Evolutionary conservation across 2,888 invertebrate genomes (phyloP).

Genomic region (Acutogordius australiensis): DNA sequence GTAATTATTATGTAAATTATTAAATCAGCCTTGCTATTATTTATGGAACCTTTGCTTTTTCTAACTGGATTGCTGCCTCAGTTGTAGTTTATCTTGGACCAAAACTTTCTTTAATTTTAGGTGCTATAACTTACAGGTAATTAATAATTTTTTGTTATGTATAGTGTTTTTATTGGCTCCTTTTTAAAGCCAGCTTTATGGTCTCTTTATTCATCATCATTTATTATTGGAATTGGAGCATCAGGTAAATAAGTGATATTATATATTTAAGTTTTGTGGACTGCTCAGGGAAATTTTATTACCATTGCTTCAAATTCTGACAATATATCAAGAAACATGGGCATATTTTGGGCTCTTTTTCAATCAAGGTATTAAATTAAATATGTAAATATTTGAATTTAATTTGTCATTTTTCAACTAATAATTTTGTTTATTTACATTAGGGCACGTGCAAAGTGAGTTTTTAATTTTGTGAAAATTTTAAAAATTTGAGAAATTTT

Average conservation of each 20-base stretch:
- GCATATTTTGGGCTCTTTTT: slow-evolving; percentile 5
- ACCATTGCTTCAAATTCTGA: background rate
- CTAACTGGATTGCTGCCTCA: slow-evolving; percentile 3
- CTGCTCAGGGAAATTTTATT: slow-evolving; percentile 3
- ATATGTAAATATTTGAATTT: no score
- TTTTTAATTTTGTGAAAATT: no score
- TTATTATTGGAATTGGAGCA: background rate
- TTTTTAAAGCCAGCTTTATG: background rate
- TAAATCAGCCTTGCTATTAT: slow-evolving; percentile 2
- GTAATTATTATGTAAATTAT: background rate
- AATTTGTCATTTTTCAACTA: no score
- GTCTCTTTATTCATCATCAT: background rate
- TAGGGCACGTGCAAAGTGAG: no score
- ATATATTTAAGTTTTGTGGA: slow-evolving; percentile 7
- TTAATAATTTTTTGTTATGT: background rate
- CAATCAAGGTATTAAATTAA: slow-evolving; percentile 11
- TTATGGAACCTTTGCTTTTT: slow-evolving; percentile 7
- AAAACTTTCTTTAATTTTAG: background rate
- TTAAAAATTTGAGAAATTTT: no score
- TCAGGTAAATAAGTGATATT: background rate
- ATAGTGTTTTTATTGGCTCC: background rate
- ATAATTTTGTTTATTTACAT: no score
- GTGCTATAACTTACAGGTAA: slow-evolving; percentile 5
- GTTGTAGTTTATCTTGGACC: background rate
- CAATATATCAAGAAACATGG: background rate